phyloP scores from a whole-genome alignment of 2,113 vertebrate genomes.

The Rhynchopsitta pachyrhyncha region DNA sequence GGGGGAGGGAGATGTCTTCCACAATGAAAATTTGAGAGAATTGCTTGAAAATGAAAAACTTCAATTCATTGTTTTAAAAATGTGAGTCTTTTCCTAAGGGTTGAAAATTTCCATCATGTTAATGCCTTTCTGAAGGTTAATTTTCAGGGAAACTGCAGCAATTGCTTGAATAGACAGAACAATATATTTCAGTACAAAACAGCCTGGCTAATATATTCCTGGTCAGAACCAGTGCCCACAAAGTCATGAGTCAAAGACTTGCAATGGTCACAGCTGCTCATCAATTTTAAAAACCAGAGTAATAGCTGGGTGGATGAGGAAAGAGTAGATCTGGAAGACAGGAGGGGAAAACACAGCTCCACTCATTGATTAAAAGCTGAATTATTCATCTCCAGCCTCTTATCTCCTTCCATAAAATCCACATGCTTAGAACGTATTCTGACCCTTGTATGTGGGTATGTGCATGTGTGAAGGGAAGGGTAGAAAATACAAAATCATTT shows the following conservation, averaged over 20 bases:
- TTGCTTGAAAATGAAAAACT: neutral
- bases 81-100: neutral
- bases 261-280: neutral
- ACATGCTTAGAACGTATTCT: neutral
- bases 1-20: neutral
- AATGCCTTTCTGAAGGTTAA: neutral
- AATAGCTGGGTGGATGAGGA: neutral
- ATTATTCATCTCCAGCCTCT: neutral
- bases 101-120: neutral
- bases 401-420: neutral
- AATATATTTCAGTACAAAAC: neutral
- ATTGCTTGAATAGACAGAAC: neutral
- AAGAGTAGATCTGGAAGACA: neutral
- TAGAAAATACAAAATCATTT: neutral
- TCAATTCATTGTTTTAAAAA: neutral
- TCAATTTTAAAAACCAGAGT: neutral
- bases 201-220: neutral
- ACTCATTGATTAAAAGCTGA: neutral
- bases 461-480: neutral
- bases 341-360: neutral
- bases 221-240: neutral
- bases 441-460: neutral
- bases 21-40: neutral
- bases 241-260: neutral
- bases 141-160: neutral